These are phyloP conservation scores for Pluvialis apricaria DNA, from an alignment of 2,113 vertebrate genomes.

Conservation along the genomic window DNA sequence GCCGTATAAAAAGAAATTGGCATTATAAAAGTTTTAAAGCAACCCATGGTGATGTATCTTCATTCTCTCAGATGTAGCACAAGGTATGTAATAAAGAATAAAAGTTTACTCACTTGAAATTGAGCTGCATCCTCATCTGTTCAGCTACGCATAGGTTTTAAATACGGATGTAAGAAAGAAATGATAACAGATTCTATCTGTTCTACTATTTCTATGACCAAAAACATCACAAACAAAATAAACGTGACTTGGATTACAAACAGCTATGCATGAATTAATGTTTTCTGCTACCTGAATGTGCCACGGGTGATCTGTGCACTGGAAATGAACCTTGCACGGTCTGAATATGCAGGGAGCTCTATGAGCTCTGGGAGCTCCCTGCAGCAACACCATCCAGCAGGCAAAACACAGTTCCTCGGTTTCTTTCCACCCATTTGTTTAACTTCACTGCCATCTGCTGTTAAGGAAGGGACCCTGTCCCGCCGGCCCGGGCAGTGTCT, in stretches of 20 bases:
- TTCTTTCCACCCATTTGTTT: constrained; percentile 61
- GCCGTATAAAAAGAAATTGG: background rate
- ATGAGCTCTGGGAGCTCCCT: background rate
- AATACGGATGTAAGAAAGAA: background rate
- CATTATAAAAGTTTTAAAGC: background rate
- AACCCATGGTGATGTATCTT: background rate
- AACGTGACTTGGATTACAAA: background rate
- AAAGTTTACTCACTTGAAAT: constrained; percentile 34
- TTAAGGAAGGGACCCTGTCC: background rate
- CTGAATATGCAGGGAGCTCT: background rate
- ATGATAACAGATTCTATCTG: background rate
- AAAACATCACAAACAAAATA: background rate
- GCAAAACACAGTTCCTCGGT: background rate
- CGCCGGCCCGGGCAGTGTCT: background rate
- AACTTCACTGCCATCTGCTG: constrained; percentile 76
- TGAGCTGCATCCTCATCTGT: constrained; percentile 17
- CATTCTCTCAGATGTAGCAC: background rate
- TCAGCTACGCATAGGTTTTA: constrained; percentile 2
- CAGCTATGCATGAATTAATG: background rate
- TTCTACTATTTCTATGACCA: background rate
- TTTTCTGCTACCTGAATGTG: background rate
- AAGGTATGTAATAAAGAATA: background rate
- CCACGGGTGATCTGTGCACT: background rate
- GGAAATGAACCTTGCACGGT: background rate
- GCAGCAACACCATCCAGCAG: background rate